Evolutionary conservation across 2,113 vertebrate genomes (phyloP).

Genomic region (Laterallus jamaicensis): DNA sequence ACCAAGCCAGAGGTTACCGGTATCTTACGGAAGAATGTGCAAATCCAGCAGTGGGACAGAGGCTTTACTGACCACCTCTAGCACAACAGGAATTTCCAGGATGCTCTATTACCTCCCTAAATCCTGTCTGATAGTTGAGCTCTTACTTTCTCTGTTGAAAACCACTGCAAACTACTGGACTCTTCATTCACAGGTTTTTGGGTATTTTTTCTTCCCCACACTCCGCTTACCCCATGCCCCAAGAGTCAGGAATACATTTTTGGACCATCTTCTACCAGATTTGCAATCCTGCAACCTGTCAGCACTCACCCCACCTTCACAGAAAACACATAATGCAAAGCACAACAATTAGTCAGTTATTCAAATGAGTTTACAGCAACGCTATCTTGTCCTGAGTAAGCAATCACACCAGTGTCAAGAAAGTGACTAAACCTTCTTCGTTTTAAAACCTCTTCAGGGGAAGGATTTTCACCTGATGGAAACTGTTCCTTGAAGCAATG

Average conservation of each 20-base stretch:
- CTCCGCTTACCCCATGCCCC: neutral
- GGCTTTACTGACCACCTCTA: neutral
- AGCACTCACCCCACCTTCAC: accelerated
- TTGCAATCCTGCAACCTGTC: neutral
- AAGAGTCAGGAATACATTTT: neutral
- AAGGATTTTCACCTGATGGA: neutral
- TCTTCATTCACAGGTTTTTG: neutral
- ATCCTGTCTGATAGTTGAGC: neutral
- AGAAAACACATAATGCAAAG: neutral
- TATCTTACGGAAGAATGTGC: neutral
- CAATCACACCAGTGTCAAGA: neutral
- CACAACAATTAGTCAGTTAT: neutral
- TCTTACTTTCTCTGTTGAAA: neutral
- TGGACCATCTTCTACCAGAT: neutral
- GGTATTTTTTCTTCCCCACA: too few species aligned
- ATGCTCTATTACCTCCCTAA: neutral
- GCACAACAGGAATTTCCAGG: neutral
- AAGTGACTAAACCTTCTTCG: neutral
- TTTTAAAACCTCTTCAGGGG: slow-evolving; percentile 7
- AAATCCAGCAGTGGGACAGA: neutral
- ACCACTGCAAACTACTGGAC: neutral
- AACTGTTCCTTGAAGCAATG: neutral
- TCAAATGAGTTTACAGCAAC: neutral
- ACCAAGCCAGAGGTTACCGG: neutral
- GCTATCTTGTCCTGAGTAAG: neutral